These are phyloP conservation scores for Carlito syrichta DNA, from an alignment of 2,113 vertebrate species.

Conservation along the genomic window DNA sequence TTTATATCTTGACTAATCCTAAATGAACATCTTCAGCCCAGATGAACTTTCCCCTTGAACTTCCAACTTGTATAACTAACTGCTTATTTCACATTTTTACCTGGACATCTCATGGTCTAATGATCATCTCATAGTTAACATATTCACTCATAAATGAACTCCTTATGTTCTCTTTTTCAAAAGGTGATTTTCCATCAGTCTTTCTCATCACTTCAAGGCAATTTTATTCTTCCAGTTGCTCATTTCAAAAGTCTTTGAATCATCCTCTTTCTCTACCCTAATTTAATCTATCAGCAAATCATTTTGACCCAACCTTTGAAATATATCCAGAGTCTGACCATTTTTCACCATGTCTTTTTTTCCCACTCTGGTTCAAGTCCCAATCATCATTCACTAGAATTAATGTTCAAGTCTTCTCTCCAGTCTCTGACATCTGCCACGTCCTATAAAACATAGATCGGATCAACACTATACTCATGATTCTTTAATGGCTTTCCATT, in stretches of 20 bases:
- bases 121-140: background rate
- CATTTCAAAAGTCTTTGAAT: background rate
- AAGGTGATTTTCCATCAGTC: background rate
- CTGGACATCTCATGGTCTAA: background rate
- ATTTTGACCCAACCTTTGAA: constrained; percentile 10
- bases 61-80: background rate
- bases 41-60: background rate
- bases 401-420: background rate
- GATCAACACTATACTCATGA: background rate
- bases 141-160: background rate
- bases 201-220: background rate
- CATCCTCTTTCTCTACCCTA: background rate
- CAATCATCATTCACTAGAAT: background rate
- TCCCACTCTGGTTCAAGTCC: background rate
- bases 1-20: background rate
- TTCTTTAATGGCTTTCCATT: background rate
- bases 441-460: background rate
- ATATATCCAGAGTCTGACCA: background rate
- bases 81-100: background rate
- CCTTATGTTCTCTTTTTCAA: background rate
- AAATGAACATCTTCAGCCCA: background rate
- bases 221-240: background rate
- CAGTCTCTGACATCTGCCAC: background rate
- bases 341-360: background rate
- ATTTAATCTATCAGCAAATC: background rate